Conservation (phyloP, 1,140 invertebrate genomes). For the Ceratina japonica region DNA sequence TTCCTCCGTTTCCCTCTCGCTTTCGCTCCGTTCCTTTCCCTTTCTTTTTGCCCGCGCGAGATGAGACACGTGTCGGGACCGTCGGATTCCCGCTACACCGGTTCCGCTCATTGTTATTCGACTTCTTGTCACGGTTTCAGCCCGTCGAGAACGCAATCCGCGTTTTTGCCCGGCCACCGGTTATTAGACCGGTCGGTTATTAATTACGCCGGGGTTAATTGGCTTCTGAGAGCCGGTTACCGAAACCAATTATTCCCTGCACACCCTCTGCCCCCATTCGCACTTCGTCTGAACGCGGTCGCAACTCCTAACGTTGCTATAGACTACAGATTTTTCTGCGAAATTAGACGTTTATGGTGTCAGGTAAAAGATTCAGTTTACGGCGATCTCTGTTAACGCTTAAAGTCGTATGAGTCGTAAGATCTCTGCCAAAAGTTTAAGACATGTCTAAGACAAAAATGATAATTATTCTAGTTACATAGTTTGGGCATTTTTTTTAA, state of each 20-base stretch:
- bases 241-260: not conserved
- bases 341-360: too few species aligned
- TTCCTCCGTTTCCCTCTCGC: not conserved
- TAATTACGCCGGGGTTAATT: slow-evolving; percentile 57
- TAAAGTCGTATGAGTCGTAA: too few species aligned
- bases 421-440: too few species aligned
- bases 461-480: too few species aligned
- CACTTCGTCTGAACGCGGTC: not conserved
- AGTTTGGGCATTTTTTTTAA: too few species aligned
- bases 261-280: not conserved
- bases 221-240: slow-evolving; percentile 13
- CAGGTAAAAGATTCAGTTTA: too few species aligned
- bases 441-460: too few species aligned
- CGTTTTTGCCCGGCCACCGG: slow-evolving; percentile 26
- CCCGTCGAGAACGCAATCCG: slow-evolving; percentile 19
- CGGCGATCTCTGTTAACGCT: too few species aligned
- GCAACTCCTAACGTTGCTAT: not conserved
- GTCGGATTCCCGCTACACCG: slow-evolving; percentile 8
- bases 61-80: slow-evolving; percentile 23
- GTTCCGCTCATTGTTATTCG: slow-evolving; percentile 21
- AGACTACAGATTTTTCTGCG: too few species aligned
- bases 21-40: not conserved
- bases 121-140: slow-evolving; percentile 18
- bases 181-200: slow-evolving; percentile 50
- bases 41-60: not conserved